Base-by-base conservation (phyloP, 2,888 invertebrate species). In the Brachyopa scutellaris region DNA sequence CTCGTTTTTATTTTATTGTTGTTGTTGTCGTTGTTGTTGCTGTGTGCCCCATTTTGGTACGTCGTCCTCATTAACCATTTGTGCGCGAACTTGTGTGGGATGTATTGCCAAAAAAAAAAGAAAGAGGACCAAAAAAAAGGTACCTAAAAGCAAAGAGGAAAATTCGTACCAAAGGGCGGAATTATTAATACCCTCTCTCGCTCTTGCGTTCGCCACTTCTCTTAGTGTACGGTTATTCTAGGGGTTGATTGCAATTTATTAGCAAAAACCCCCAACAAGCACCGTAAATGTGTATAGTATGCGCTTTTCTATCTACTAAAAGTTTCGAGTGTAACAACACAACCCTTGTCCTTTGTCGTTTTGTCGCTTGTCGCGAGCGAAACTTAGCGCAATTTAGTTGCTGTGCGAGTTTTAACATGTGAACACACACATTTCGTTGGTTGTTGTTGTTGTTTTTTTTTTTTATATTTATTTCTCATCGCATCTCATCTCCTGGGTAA, bases 21-120 rank as follows among this genome's bases (percentile, higher is more conserved):
- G n/a, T n/a, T n/a, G n/a, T n/a, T n/a, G n/a, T n/a, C 26, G 26
- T 49, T 53, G 38, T 62, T 61, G 36, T 47, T 69, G 47, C 38
- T 53, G 21, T 74, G 13, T 67, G 42, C 53, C 36, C 53, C 38
- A 53, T 49, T 55, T 45, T 23, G 6, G 40, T 26, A 38, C 53
- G 59, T 61, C 40, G 66, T 80, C 38, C 66, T 80, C 69, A 80
- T 80, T 80, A 80, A 76, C 49, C 45, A 45, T 80, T 59, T 76
- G 74, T 76, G 80, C 57, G 74, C 69, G 76, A 80, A 80, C 69
- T 69, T 74, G 21, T 80, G 78, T 78, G 78, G 72, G 72, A 72
- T 72, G 72, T 55, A 55, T 67, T 61, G 61, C 31, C 53, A 53
- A 47, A 40, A 67, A 42, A 15, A 53, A 17, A 15, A 5, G 36